Percentiles rank a stretch among this genome's conserved stretches.
Evolutionary conservation across 2,797 vertebrate genomes (phyloP).

Genomic region (Vespertilio murinus): DNA sequence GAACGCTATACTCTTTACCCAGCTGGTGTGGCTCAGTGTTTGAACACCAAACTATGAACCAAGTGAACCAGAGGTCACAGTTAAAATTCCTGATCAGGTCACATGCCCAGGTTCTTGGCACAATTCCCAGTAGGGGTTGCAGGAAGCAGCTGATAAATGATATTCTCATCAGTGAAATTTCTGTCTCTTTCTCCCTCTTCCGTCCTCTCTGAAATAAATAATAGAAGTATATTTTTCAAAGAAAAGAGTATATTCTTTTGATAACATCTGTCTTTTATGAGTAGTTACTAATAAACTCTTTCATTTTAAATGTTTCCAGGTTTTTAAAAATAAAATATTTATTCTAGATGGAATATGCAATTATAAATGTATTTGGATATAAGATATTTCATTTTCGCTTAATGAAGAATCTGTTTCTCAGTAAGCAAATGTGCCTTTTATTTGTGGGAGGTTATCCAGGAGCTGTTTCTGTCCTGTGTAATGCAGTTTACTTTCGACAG

Average conservation of each 20-base stretch:
- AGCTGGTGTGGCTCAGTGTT: too few relatives aligned
- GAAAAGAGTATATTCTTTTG: not conserved
- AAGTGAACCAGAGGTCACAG: too few relatives aligned
- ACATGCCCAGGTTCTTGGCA: too few relatives aligned
- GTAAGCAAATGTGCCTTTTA: not conserved
- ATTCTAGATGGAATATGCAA: not conserved
- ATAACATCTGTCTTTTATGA: not conserved
- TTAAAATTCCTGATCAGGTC: too few relatives aligned
- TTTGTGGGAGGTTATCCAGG: not conserved
- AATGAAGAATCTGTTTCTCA: not conserved
- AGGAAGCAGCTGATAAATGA: too few relatives aligned
- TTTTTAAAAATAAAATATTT: conserved; percentile 3
- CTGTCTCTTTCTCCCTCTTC: too few relatives aligned
- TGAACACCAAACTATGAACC: too few relatives aligned
- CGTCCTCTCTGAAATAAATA: too few relatives aligned
- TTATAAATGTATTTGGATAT: not conserved
- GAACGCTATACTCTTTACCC: not conserved
- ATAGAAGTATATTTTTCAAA: too few relatives aligned
- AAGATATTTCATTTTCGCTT: conserved; percentile 22
- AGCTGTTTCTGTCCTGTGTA: not conserved
- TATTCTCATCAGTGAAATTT: too few relatives aligned
- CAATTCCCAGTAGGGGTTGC: too few relatives aligned
- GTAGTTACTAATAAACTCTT: not conserved
- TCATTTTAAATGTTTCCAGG: conserved; percentile 3
- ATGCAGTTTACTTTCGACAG: not conserved